Evolutionary conservation across 2,797 vertebrate species (phyloP).

Genomic region (Mus spretus): DNA sequence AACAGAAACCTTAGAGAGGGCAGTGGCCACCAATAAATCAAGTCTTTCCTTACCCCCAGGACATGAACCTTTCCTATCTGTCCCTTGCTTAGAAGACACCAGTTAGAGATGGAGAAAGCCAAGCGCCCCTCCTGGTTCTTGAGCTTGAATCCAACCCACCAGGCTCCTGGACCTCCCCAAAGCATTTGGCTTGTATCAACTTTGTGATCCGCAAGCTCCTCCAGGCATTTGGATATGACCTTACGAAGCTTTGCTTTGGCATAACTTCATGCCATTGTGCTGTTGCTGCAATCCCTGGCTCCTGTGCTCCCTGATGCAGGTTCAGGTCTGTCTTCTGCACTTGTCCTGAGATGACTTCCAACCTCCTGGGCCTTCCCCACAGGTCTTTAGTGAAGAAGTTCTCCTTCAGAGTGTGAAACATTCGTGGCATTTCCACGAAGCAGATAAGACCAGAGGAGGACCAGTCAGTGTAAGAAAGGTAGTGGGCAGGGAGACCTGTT

Average conservation of each 20-base stretch:
- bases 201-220: neutral
- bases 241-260: neutral
- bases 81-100: neutral
- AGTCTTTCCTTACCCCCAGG: neutral
- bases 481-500: neutral
- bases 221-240: neutral
- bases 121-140: neutral
- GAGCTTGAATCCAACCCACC: fast-evolving
- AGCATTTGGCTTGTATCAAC: neutral
- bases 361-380: neutral
- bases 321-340: neutral
- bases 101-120: neutral
- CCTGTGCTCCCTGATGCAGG: neutral
- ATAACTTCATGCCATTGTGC: fast-evolving
- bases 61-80: neutral
- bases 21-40: neutral
- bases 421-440: neutral
- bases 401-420: neutral
- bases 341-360: neutral
- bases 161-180: fast-evolving
- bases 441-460: neutral
- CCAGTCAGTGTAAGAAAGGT: neutral
- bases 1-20: neutral
- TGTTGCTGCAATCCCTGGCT: neutral
- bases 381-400: neutral